Percentiles rank a stretch among this genome's conserved stretches.
These are phyloP conservation scores for Kryptolebias marmoratus DNA, from an alignment of 2,113 vertebrate species.

Conservation along the genomic window DNA sequence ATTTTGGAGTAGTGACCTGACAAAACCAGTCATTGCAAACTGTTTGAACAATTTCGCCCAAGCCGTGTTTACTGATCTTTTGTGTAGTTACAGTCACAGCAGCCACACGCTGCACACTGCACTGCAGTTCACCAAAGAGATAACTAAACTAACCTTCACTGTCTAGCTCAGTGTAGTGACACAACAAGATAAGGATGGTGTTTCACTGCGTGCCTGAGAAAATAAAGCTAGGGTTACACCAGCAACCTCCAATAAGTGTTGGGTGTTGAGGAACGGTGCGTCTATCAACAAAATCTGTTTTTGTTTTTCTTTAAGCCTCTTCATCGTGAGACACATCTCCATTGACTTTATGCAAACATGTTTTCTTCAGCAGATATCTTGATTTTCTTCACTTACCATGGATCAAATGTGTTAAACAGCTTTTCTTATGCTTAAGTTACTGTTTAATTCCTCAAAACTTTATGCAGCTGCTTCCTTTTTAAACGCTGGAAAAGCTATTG, in stretches of 20 bases:
- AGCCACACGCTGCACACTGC: background rate
- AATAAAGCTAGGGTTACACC: background rate
- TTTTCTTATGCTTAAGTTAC: background rate
- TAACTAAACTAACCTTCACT: slow-evolving; percentile 17
- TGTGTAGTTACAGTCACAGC: background rate
- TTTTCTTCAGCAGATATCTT: slow-evolving; percentile 1
- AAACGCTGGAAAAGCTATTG: background rate
- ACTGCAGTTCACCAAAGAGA: slow-evolving; percentile 5
- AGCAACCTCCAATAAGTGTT: background rate
- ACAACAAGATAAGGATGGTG: slow-evolving; percentile 31
- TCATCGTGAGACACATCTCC: slow-evolving; percentile 15
- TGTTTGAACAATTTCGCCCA: background rate
- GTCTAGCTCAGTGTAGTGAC: slow-evolving; percentile 9
- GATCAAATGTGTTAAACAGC: background rate
- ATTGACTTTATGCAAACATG: slow-evolving; percentile 26
- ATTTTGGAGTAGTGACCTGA: background rate
- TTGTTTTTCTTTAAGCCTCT: background rate
- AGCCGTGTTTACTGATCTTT: slow-evolving; percentile 10
- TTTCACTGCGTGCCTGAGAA: slow-evolving; percentile 2
- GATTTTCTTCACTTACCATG: background rate
- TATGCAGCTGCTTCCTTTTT: background rate
- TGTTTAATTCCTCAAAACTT: background rate
- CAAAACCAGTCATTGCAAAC: slow-evolving; percentile 22
- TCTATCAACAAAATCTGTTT: too few relatives aligned
- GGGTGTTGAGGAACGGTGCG: background rate